These are phyloP conservation scores for Petromus typicus DNA, from an alignment of 2,113 vertebrate genomes.

Conservation along the genomic window DNA sequence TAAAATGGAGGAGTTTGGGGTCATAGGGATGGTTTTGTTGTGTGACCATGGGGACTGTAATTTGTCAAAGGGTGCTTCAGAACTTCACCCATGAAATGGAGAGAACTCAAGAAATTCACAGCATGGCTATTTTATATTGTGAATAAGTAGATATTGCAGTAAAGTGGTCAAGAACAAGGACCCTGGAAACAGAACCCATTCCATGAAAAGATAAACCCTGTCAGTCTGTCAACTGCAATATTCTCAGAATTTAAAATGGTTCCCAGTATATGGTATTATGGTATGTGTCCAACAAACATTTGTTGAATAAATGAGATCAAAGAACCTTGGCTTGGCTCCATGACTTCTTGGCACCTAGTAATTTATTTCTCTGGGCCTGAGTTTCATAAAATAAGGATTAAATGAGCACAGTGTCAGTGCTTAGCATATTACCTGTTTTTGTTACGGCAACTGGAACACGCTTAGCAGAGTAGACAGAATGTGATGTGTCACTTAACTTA, in stretches of 20 bases:
- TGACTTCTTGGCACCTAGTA: not conserved
- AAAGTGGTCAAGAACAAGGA: not conserved
- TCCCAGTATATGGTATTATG: not conserved
- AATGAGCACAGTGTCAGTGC: not conserved
- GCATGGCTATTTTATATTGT: not conserved
- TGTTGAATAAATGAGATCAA: slow-evolving; percentile 26
- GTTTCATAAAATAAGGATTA: slow-evolving; percentile 50
- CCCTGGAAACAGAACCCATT: not conserved
- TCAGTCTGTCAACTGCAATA: not conserved
- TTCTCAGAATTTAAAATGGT: not conserved
- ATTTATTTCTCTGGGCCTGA: not conserved
- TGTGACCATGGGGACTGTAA: not conserved
- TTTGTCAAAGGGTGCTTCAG: slow-evolving; percentile 19
- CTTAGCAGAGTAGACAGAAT: not conserved
- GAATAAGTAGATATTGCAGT: not conserved
- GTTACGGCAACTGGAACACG: slow-evolving; percentile 3
- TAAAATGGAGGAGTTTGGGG: not conserved
- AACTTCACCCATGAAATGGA: not conserved
- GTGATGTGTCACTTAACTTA: not conserved
- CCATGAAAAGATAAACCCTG: not conserved
- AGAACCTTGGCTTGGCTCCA: slow-evolving; percentile 12
- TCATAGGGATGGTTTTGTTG: not conserved
- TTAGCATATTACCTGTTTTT: slow-evolving; percentile 29
- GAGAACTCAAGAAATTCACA: not conserved
- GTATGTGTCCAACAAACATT: not conserved